Evolutionary conservation across 1,140 invertebrate genomes (phyloP).

Genomic region (Spodoptera frugiperda): DNA sequence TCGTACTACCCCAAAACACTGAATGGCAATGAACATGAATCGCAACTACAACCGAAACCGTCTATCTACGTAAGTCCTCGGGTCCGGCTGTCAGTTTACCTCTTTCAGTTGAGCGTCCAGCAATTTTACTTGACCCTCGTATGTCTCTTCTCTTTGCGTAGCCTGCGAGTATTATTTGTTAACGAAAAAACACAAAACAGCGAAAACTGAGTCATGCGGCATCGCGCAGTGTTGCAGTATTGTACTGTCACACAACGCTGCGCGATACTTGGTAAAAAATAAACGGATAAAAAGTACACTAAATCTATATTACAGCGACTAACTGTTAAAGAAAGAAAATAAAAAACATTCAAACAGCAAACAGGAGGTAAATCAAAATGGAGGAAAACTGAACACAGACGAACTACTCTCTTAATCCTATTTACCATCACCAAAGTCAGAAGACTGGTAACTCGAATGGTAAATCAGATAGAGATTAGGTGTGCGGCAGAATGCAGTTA

Average conservation of each 20-base stretch:
- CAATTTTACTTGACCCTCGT: constrained; percentile 97
- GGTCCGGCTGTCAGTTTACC: constrained; percentile 88
- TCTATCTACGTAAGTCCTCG: constrained; percentile 70
- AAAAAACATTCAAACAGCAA: constrained; percentile 66
- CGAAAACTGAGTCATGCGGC: constrained; percentile 78
- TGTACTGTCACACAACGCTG: constrained; percentile 55
- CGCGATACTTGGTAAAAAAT: constrained; percentile 58
- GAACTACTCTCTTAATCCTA: constrained; percentile 66
- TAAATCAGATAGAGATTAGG: constrained; percentile 65
- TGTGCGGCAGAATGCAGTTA: constrained; percentile 80
- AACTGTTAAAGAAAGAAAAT: constrained; percentile 62
- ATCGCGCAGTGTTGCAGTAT: constrained; percentile 59
- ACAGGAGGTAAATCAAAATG: constrained; percentile 57
- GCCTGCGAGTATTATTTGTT: constrained; percentile 89
- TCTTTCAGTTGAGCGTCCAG: constrained; percentile 97
- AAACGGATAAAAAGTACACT: constrained; percentile 56
- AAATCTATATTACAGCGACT: constrained; percentile 67
- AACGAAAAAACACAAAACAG: constrained; percentile 78
- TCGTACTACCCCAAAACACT: constrained; percentile 67
- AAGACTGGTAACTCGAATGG: constrained; percentile 41
- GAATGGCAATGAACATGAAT: constrained; percentile 72
- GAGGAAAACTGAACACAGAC: constrained; percentile 62
- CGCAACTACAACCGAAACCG: constrained; percentile 78
- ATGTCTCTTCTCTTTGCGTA: constrained; percentile 98
- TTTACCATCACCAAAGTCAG: constrained; percentile 56